Base-by-base conservation (phyloP, 2,797 vertebrate species). In the Dermochelys coriacea region DNA sequence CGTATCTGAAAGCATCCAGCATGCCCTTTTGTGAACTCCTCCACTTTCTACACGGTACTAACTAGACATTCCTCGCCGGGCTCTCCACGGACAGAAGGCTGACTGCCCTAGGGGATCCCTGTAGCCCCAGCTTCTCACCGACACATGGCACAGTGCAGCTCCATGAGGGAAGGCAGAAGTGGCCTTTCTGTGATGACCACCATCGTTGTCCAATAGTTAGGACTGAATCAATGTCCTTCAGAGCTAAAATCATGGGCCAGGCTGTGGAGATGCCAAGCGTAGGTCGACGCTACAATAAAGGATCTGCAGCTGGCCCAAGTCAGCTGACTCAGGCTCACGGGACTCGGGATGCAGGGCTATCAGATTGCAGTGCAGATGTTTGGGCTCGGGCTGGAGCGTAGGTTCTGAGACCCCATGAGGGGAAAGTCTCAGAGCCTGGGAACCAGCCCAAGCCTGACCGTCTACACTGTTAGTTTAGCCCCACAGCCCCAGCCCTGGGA, bases 1-100 rank as follows among this genome's bases (percentile, higher is more conserved):
- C 1, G 5, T 27, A 25, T 23, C 71, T 27, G 25, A 45, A 23
- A 74, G 25, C 12, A 27, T 4, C 71, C 23, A 8, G 41, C 8
- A 23, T 47, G n/a, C 21, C 37, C n/a, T 49, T 41, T 59, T 50
- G 15, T 31, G 34, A 84, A 21, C 55, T 18, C 50, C 47, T 41
- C 49, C 34, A 64, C 21, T 75, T 87, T 12, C 19, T 59, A 19
- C 8, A 5, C 3, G 4, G 14, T 80, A 8, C 77, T 45, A 75
- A 34, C 34, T 18, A 18, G 29, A 49, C 0, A 49, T 7, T 64
- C 34, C 49, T n/a, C 0, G 0, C n/a, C 31, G 81, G 85, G 21
- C 71, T 47, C 18, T 27, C 23, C 71, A 12, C 11, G 47, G 37
- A 14, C 23, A 5, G 8, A 71, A 1, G 8, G 64, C n/a, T 5